Conservation (phyloP, 2,797 vertebrate species). For the Anolis apletophallus region DNA sequence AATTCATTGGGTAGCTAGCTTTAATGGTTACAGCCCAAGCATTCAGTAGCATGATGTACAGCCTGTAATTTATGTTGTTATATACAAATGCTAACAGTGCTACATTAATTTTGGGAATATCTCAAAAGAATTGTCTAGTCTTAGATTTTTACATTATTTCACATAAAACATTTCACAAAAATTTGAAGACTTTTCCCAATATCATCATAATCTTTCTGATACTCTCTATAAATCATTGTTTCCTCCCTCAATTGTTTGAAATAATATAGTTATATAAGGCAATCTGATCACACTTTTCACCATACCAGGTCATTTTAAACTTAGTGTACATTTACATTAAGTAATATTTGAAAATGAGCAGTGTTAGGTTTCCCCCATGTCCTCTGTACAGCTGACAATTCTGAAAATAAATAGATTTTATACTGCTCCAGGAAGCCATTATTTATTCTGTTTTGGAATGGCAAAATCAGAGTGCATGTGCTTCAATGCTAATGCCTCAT, state of each 20-base stretch:
- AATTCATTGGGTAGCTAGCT: too few species aligned
- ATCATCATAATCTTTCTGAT: background rate
- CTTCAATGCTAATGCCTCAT: slow-evolving; percentile 10
- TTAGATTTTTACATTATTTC: background rate
- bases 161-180: background rate
- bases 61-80: too few species aligned
- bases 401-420: slow-evolving; percentile 16
- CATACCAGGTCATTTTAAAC: background rate
- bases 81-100: background rate
- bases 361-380: background rate
- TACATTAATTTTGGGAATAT: background rate
- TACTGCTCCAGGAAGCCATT: slow-evolving; percentile 10
- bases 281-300: too few species aligned
- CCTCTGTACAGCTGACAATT: background rate
- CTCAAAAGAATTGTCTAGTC: background rate
- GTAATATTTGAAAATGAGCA: background rate
- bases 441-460: background rate
- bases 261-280: background rate
- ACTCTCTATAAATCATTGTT: background rate
- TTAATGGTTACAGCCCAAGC: too few species aligned
- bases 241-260: background rate
- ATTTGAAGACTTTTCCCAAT: background rate
- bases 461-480: slow-evolving; percentile 6
- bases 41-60: too few species aligned
- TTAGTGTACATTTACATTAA: background rate